Conservation (phyloP, 1,140 invertebrate genomes). For the Papilio polytes region DNA sequence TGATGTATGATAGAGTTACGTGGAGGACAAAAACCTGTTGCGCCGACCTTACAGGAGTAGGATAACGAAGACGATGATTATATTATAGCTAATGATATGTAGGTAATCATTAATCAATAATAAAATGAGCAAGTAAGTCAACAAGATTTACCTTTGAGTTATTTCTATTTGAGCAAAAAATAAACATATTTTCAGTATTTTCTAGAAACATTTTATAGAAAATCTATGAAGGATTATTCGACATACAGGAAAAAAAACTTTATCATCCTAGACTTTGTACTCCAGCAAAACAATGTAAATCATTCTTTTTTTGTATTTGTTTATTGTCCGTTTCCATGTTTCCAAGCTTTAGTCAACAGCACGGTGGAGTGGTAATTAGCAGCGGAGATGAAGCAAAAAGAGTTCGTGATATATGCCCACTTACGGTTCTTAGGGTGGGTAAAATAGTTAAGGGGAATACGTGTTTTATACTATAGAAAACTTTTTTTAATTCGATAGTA, state of each 20-base stretch:
- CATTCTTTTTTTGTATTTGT: neutral
- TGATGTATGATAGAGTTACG: no score
- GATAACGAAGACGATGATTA: no score
- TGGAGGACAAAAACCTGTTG: no score
- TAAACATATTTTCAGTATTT: neutral
- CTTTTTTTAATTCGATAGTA: neutral
- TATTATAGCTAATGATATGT: no score
- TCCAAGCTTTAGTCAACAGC: constrained; percentile 14
- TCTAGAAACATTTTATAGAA: neutral
- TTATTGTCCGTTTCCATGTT: constrained; percentile 1
- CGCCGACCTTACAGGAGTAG: no score
- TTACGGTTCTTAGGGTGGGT: neutral
- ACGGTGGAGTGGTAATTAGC: constrained; percentile 14
- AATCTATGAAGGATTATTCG: no score
- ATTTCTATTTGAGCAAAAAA: no score
- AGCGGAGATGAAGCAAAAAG: constrained; percentile 17
- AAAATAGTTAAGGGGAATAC: constrained; percentile 1
- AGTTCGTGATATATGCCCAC: neutral
- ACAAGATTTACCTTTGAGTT: no score
- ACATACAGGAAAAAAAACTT: neutral
- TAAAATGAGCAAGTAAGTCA: no score
- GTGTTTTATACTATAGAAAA: neutral
- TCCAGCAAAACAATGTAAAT: neutral
- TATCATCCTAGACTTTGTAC: neutral
- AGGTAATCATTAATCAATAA: no score